Conservation (phyloP, 1,140 invertebrate genomes). For the Drosophila sturtevanti region DNA sequence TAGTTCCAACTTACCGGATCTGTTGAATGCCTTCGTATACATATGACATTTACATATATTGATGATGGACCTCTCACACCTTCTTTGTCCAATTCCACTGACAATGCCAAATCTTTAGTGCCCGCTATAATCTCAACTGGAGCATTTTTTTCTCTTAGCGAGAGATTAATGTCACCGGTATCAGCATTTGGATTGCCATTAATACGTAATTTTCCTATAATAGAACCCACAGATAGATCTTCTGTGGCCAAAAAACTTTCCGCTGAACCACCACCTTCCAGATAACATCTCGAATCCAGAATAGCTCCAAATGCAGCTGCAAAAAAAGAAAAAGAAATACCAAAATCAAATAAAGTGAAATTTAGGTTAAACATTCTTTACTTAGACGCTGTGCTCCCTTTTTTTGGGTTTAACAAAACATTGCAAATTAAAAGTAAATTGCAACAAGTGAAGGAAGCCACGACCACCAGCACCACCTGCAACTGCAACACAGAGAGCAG, state of each 20-base stretch:
- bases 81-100: constrained; percentile 92
- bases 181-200: constrained; percentile 89
- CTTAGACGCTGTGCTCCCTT: constrained; percentile 42
- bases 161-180: constrained; percentile 90
- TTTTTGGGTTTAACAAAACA: constrained; percentile 45
- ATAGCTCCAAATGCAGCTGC: constrained; percentile 83
- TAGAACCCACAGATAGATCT: constrained; percentile 90
- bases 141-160: constrained; percentile 90
- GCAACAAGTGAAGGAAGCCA: constrained; percentile 47
- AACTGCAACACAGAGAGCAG: constrained; percentile 25
- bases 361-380: neutral
- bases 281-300: constrained; percentile 92
- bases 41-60: constrained; percentile 93
- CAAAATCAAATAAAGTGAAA: constrained; percentile 36
- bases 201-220: constrained; percentile 89
- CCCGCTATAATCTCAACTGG: constrained; percentile 89
- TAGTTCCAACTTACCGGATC: constrained; percentile 86
- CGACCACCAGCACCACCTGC: constrained; percentile 27
- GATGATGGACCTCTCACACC: constrained; percentile 91
- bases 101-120: constrained; percentile 92
- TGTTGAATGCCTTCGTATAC: constrained; percentile 89
- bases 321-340: constrained; percentile 41
- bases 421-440: constrained; percentile 52
- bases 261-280: constrained; percentile 94
- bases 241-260: constrained; percentile 95